Evolutionary conservation across 2,888 invertebrate genomes (phyloP), one percentile per base, ranked within the genome.

Genomic region (Brachyptera risi): DNA sequence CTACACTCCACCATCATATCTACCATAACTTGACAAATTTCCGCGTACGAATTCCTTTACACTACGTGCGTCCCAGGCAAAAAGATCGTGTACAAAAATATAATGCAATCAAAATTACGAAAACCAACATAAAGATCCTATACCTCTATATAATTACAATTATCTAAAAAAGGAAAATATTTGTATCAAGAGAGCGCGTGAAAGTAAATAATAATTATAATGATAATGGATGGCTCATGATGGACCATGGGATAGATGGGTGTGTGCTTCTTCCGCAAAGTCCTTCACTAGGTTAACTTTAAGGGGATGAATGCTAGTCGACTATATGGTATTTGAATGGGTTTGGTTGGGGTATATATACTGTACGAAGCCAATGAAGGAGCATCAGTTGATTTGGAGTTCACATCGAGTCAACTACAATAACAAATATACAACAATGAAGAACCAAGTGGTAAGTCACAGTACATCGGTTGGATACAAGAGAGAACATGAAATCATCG

Each of bases 301-400:
- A 54, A 11, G 15, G 54, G 60, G 60, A 38, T 27, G 24, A 54
- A n/a, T n/a, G n/a, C n/a, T n/a, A n/a, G n/a, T n/a, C n/a, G n/a
- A n/a, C n/a, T n/a, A n/a, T n/a, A n/a, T n/a, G n/a, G n/a, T n/a
- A n/a, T n/a, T n/a, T n/a, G n/a, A n/a, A n/a, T n/a, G n/a, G n/a
- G n/a, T n/a, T n/a, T n/a, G 21, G 24, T 24, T 17, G 21, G 15
- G 3, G 56, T 61, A 61, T 61, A 61, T 50, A 61, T 37, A 57
- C n/a, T 4, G 26, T 19, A 13, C 15, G 38, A 19, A 7, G 27
- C 27, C 47, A 13, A 21, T 24, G 58, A 38, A 38, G 50, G 9
- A 40, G 24, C 31, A 51, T 61, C 61, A 61, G 61, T 61, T 40
- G 42, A 31, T 35, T 50, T 38, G 5, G 17, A 50, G 40, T 50